Conservation (phyloP, 1,140 invertebrate species). For the Anadara kagoshimensis region DNA sequence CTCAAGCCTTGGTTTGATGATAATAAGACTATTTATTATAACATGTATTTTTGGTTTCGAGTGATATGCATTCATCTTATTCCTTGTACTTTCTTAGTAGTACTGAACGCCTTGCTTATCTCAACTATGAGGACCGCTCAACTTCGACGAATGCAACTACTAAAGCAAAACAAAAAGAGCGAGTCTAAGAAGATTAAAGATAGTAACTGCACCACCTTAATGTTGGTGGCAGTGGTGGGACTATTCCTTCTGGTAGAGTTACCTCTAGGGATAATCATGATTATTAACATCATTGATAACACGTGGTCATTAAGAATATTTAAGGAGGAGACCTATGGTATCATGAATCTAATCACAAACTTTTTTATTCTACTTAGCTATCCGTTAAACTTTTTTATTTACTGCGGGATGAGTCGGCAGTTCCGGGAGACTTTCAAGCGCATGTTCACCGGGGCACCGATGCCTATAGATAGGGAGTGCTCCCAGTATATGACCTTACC, state of each 20-base stretch:
- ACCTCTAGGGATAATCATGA: slow-evolving; percentile 85
- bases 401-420: slow-evolving; percentile 95
- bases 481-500: slow-evolving; percentile 68
- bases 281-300: slow-evolving; percentile 87
- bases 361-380: slow-evolving; percentile 94
- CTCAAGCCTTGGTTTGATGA: slow-evolving; percentile 68
- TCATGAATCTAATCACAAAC: slow-evolving; percentile 79
- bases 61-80: slow-evolving; percentile 92
- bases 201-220: slow-evolving; percentile 93
- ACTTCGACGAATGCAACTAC: slow-evolving; percentile 84
- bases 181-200: slow-evolving; percentile 88
- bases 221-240: slow-evolving; percentile 95
- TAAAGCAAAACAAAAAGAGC: slow-evolving; percentile 88
- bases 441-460: slow-evolving; percentile 78
- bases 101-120: slow-evolving; percentile 91
- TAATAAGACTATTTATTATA: slow-evolving; percentile 84
- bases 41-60: slow-evolving; percentile 87
- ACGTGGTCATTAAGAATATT: slow-evolving; percentile 75
- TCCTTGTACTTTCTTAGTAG: slow-evolving; percentile 90
- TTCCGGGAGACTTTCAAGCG: slow-evolving; percentile 95
- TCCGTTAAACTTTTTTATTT: slow-evolving; percentile 96
- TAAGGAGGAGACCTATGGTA: slow-evolving; percentile 34
- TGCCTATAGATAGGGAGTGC: slow-evolving; percentile 61
- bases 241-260: slow-evolving; percentile 94
- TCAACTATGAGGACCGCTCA: slow-evolving; percentile 88